phyloP scores from a whole-genome alignment of 92 coral and sea anemone genomes.

The Umimayanthus kanabou region DNA sequence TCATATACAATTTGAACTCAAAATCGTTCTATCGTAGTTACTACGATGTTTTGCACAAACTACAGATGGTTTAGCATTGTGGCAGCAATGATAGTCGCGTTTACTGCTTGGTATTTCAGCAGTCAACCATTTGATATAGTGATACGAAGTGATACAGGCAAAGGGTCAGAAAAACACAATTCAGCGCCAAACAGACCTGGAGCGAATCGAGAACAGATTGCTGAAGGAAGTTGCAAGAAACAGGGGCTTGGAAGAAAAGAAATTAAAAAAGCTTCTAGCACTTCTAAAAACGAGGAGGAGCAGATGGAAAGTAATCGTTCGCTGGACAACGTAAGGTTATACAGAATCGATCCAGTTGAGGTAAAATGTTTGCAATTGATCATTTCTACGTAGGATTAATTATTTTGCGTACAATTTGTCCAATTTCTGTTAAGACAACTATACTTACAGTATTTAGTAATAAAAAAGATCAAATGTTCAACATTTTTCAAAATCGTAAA shows the following conservation, averaged over 20 bases:
- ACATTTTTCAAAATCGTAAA: too few relatives aligned
- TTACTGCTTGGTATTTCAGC: background rate
- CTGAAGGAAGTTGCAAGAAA: background rate
- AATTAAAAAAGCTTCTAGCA: background rate
- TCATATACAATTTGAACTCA: background rate
- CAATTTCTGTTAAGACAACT: background rate
- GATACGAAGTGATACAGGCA: background rate
- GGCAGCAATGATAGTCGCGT: background rate
- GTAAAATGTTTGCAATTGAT: background rate
- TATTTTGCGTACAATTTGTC: too few relatives aligned
- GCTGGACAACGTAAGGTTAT: background rate
- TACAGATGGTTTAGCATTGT: constrained; percentile 1
- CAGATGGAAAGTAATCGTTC: too few relatives aligned
- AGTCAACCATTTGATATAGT: background rate
- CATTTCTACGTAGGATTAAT: too few relatives aligned
- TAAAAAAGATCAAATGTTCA: background rate
- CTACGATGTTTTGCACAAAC: background rate
- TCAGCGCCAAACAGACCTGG: background rate
- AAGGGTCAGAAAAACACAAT: background rate
- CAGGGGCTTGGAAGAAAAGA: background rate
- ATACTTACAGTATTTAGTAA: background rate
- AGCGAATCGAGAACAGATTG: too few relatives aligned
- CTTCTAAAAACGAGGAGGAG: background rate
- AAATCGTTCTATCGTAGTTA: background rate
- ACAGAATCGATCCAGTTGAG: constrained; percentile 19